A percentile compares a stretch with the other conserved stretches of the same genome.
Evolutionary conservation across 2,888 invertebrate species (phyloP).

Genomic region (Isoperla grammatica): DNA sequence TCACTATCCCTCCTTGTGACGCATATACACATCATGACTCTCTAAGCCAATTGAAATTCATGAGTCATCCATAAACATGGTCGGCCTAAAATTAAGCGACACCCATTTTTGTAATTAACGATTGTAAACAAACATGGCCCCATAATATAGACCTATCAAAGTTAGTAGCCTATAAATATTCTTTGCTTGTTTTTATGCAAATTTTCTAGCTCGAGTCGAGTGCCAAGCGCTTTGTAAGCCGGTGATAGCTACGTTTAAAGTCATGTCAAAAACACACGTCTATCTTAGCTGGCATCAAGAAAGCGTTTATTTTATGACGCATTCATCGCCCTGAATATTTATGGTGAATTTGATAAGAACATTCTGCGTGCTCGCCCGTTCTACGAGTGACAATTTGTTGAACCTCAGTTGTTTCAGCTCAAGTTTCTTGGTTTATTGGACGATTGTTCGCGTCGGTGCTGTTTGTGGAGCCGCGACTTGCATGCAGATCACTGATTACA

Average conservation of each 20-base stretch:
- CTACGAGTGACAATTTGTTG: background rate
- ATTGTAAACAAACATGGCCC: background rate
- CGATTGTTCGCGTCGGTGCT: background rate
- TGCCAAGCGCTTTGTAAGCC: too few relatives aligned
- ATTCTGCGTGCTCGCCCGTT: too few relatives aligned
- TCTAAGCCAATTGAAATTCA: constrained; percentile 9
- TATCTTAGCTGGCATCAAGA: constrained; percentile 9
- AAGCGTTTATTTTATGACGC: constrained; percentile 8
- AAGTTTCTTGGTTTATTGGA: background rate
- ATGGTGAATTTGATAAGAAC: background rate
- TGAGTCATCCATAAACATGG: constrained; percentile 11
- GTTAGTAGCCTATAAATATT: too few relatives aligned
- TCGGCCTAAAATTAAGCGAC: background rate
- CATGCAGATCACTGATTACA: background rate
- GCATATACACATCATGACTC: background rate
- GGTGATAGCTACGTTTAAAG: too few relatives aligned
- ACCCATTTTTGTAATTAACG: background rate
- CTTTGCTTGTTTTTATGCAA: too few relatives aligned
- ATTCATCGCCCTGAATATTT: constrained; percentile 14
- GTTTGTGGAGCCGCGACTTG: background rate
- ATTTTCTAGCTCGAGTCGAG: too few relatives aligned
- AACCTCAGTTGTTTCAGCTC: background rate
- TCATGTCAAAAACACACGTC: constrained; percentile 5
- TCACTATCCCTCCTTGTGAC: constrained; percentile 5
- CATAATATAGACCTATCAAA: too few relatives aligned